Percentiles rank a stretch among this genome's conserved stretches.
phyloP scores from a whole-genome alignment of 2,113 vertebrate genomes.

The Scalopus aquaticus region DNA sequence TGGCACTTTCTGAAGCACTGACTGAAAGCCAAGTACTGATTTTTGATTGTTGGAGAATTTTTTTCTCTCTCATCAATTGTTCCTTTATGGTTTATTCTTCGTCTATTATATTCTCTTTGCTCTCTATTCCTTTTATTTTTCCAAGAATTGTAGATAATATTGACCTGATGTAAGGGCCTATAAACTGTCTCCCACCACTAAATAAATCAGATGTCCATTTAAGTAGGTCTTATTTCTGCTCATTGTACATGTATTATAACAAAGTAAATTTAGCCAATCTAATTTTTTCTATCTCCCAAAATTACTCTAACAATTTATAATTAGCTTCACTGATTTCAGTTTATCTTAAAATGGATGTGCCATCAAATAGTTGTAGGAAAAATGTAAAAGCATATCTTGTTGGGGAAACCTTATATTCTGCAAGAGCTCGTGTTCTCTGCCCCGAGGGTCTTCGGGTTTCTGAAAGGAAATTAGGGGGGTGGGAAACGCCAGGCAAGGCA shows the following conservation, averaged over 20 bases:
- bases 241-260: not conserved
- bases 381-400: not conserved
- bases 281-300: not conserved
- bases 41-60: not conserved
- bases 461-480: not conserved
- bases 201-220: not conserved
- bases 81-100: not conserved
- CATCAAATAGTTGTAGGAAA: not conserved
- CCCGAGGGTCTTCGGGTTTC: conserved; percentile 21
- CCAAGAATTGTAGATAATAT: not conserved
- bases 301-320: not conserved
- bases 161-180: not conserved
- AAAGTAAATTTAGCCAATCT: conserved; percentile 11
- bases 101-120: not conserved
- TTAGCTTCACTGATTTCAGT: conserved; percentile 24
- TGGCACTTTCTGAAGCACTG: not conserved
- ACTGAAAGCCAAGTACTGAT: not conserved
- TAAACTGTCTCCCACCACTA: not conserved
- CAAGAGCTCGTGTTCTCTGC: not conserved
- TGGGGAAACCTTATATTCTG: not conserved
- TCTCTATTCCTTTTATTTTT: conserved; percentile 7
- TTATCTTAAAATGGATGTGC: not conserved
- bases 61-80: not conserved
- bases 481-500: not conserved
- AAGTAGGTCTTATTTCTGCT: not conserved